These are phyloP conservation scores for Harpagoxenus sublaevis DNA, from an alignment of 2,888 invertebrate genomes.

Conservation along the genomic window DNA sequence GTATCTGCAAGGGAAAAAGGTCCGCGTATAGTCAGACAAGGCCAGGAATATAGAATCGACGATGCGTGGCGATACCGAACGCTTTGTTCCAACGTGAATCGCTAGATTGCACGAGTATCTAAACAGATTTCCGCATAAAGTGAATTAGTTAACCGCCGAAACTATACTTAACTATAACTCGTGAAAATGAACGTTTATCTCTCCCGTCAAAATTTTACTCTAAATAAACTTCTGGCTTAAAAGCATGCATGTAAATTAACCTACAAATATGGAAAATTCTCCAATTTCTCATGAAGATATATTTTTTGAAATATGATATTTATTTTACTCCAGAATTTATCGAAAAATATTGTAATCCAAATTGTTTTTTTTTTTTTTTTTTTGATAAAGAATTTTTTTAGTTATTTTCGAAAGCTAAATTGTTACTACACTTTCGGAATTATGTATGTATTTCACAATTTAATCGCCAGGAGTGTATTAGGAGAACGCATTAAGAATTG, in stretches of 20 bases:
- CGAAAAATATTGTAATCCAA: neutral
- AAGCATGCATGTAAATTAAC: neutral
- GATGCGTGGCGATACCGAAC: slow-evolving; percentile 74
- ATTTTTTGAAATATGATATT: neutral
- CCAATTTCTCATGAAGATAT: neutral
- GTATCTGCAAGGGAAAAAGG: slow-evolving; percentile 53
- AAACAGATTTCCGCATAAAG: slow-evolving; percentile 76
- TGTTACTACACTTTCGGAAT: neutral
- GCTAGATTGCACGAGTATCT: slow-evolving; percentile 78
- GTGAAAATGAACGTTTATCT: neutral
- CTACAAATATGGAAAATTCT: neutral
- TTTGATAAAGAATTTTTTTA: too few species aligned
- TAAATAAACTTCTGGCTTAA: neutral
- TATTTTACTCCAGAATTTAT: neutral
- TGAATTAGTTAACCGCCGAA: slow-evolving; percentile 67
- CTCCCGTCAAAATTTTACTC: slow-evolving; percentile 35
- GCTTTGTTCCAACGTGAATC: slow-evolving; percentile 76
- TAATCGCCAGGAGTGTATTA: too few species aligned
- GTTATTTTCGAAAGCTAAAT: too few species aligned
- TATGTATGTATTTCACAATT: neutral
- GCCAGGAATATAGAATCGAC: slow-evolving; percentile 69
- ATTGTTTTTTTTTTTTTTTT: too few species aligned
- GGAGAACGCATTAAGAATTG: neutral
- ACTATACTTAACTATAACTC: slow-evolving; percentile 14
- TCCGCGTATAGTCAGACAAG: slow-evolving; percentile 61